Base-by-base conservation (phyloP, 2,797 vertebrate species). In the Tokudaia tokunoshimensis region DNA sequence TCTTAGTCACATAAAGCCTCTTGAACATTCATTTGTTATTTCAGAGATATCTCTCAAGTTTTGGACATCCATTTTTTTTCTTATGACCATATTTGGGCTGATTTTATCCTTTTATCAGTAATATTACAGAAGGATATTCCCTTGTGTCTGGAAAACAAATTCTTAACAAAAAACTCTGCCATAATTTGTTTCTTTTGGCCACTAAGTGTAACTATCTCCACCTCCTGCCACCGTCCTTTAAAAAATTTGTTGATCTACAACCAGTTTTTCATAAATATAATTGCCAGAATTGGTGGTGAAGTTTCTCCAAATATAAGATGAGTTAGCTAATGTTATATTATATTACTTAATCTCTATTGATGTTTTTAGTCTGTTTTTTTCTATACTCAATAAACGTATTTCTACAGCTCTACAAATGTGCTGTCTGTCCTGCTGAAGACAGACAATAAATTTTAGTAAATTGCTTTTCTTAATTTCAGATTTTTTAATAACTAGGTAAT, bases 151-250 rank as follows among this genome's bases (percentile, higher is more conserved):
- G 11, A 57, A 70, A 65, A 44, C 2, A 52, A 67, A 4, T 90
- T 75, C 84, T 78, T 59, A 52, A 67, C 87, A 29, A 89, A 94
- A 92, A 86, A 82, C 8, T 90, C 34, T 79, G 22, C 11, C 50
- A 15, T 86, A 26, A 83, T 81, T 72, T 47, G 81, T 92, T 41
- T 57, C 2, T 72, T 87, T 72, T 47, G 20, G 19, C 19, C 6
- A 50, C 19, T 34, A 80, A 63, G 37, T 19, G 57, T 9, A 44
- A 0, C 44, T 24, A 50, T 20, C 19, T 2, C 10, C 17, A 63
- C 13, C 6, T 9, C 37, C 10, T 31, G 8, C 24, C n/a, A 37
- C n/a, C 19, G 34, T 47, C 5, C 41, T 76, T 85, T n/a, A 5
- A 67, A 67, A 22, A 67, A 50, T 81, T 78, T 65, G 82, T 37